phyloP scores from a whole-genome alignment of 1,140 invertebrate genomes.

The Macrobrachium rosenbergii region DNA sequence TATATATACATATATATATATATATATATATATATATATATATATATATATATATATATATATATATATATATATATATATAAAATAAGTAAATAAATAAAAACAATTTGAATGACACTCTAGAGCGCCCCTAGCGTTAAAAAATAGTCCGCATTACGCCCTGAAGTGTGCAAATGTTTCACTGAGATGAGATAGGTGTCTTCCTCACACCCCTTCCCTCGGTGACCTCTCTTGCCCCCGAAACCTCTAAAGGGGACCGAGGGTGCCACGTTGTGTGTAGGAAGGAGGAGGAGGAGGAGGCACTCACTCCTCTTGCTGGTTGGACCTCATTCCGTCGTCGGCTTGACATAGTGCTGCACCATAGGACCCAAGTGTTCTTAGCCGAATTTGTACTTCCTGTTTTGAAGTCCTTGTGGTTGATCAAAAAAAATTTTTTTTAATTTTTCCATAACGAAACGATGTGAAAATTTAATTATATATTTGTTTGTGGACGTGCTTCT shows the following conservation, averaged over 20 bases:
- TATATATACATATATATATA: constrained; percentile 55
- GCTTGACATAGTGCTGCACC: too few species aligned
- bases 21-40: constrained; percentile 56
- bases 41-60: constrained; percentile 49
- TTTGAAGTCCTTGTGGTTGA: too few species aligned
- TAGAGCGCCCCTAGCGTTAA: constrained; percentile 9
- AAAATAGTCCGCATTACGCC: constrained; percentile 41
- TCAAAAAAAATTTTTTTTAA: too few species aligned
- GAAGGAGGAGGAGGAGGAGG: constrained; percentile 23
- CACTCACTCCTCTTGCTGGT: neutral
- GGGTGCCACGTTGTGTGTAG: neutral
- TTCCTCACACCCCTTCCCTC: constrained; percentile 11
- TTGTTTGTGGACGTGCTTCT: too few species aligned
- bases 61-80: constrained; percentile 6
- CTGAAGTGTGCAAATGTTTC: constrained; percentile 51
- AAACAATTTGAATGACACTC: neutral
- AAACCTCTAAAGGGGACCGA: neutral
- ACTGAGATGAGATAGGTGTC: constrained; percentile 49
- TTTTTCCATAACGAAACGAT: too few species aligned
- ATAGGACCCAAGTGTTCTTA: too few species aligned
- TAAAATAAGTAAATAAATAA: neutral
- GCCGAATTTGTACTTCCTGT: too few species aligned
- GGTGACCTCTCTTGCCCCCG: constrained; percentile 34
- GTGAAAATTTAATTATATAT: too few species aligned
- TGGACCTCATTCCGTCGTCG: too few species aligned